phyloP scores from a whole-genome alignment of 2,888 invertebrate species.

The Nomada hirtipes region DNA sequence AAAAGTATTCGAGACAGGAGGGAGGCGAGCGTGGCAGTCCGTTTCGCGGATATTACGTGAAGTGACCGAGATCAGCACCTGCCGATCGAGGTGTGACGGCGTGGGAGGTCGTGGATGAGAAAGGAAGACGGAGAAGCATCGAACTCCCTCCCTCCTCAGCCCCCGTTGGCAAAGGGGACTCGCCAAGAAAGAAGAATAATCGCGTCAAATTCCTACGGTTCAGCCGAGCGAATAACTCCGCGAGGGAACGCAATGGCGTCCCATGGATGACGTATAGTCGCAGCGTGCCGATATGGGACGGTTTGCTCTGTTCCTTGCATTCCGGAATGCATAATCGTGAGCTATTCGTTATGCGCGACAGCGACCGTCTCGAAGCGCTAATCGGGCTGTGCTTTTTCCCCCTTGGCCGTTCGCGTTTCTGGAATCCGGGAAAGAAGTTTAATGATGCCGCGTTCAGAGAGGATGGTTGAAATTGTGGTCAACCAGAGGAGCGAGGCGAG shows the following conservation, averaged over 20 bases:
- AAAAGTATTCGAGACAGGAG: slow-evolving; percentile 34
- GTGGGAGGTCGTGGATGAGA: slow-evolving; percentile 53
- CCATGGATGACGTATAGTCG: slow-evolving; percentile 49
- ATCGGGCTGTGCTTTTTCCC: slow-evolving; percentile 36
- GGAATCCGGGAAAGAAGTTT: slow-evolving; percentile 22
- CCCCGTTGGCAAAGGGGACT: slow-evolving; percentile 23
- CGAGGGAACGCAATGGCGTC: slow-evolving; percentile 28
- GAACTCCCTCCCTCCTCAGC: slow-evolving; percentile 16
- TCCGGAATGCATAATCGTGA: slow-evolving; percentile 57
- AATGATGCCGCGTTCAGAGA: slow-evolving; percentile 27
- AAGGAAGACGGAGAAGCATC: not conserved
- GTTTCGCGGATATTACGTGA: slow-evolving; percentile 47
- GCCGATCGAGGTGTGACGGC: slow-evolving; percentile 63
- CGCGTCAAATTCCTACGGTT: slow-evolving; percentile 66
- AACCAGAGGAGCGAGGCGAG: not conserved
- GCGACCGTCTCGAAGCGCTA: slow-evolving; percentile 41
- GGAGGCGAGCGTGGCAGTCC: slow-evolving; percentile 14
- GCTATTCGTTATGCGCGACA: slow-evolving; percentile 57
- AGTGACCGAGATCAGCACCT: slow-evolving; percentile 55
- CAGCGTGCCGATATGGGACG: slow-evolving; percentile 45
- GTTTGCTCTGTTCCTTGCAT: slow-evolving; percentile 28
- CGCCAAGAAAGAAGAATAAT: slow-evolving; percentile 63
- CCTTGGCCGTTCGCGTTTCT: slow-evolving; percentile 1
- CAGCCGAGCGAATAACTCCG: slow-evolving; percentile 56
- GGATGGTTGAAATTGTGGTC: slow-evolving; percentile 5